A percentile compares a stretch with the other conserved stretches of the same genome.
Evolutionary conservation across 2,113 vertebrate species (phyloP).

Genomic region (Nothocercus nigrocapillus): DNA sequence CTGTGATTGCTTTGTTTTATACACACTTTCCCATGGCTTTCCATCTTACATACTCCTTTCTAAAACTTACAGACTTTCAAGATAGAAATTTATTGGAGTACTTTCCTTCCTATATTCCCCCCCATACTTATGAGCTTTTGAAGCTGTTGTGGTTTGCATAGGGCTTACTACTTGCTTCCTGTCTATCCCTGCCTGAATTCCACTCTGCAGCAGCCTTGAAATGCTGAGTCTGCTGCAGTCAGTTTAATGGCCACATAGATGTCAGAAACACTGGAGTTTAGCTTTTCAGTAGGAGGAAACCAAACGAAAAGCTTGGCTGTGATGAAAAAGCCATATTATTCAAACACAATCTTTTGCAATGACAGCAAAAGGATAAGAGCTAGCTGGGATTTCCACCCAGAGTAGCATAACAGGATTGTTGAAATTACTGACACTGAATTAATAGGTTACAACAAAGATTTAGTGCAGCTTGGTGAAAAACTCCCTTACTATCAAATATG

Average conservation of each 20-base stretch:
- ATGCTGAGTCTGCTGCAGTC: neutral
- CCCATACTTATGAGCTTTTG: neutral
- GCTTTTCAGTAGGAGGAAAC: neutral
- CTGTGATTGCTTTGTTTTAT: neutral
- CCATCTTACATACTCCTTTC: neutral
- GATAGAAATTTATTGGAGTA: neutral
- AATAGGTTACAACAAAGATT: neutral
- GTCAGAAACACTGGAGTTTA: neutral
- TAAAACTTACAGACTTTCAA: neutral
- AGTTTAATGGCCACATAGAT: neutral
- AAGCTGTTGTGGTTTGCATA: neutral
- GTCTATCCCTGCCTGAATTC: constrained; percentile 23
- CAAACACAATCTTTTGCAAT: neutral
- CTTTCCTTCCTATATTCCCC: neutral
- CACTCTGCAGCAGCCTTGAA: neutral
- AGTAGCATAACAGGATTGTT: neutral
- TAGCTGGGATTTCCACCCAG: neutral
- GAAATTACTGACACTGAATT: constrained; percentile 14
- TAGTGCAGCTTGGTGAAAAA: neutral
- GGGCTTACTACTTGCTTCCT: neutral
- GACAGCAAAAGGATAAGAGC: constrained; percentile 4
- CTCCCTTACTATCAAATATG: neutral
- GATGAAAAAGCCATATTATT: neutral
- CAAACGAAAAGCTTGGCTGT: neutral
- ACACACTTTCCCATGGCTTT: neutral